Evolutionary conservation across 2,113 vertebrate species (phyloP), one percentile per base, ranked within the genome.

Genomic region (Malurus cyaneus): DNA sequence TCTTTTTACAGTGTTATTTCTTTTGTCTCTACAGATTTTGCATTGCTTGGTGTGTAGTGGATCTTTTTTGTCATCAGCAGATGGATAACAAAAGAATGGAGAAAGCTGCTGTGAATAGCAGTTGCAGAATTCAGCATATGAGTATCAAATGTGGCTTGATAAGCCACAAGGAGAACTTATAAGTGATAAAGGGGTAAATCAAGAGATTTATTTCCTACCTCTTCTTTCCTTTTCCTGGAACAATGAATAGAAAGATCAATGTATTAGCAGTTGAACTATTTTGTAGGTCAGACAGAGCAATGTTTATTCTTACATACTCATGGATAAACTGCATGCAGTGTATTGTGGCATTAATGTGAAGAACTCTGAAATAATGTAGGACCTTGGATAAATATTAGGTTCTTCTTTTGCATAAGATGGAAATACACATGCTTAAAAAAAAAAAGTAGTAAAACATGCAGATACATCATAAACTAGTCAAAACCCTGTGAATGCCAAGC

Each of bases 1-100:
- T 80, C n/a, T 54, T 49, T 67, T 70, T 80, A 86, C 34, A 80
- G 12, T 41, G 56, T 29, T 66, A 46, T 88, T 83, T 77, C 31
- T 93, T 95, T 90, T 59, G 32, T 88, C 32, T 56, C 50, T 83
- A 9, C 12, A 90, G 71, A 62, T 73, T 84, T 90, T 78, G 74
- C 82, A 62, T 90, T 88, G 23, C 16, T 79, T 78, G 29, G 9
- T 73, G 20, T n/a, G 8, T 42, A 82, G 20, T 62, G 47, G 47
- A 52, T 60, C 20, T 62, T 97, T 91, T 91, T 76, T 13, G 9
- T 42, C 34, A 49, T 16, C 64, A 83, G 53, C 64, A 83, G 32
- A 62, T 31, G 31, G 41, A 92, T 47, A 56, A 52, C 64, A 82
- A 88, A 83, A 0, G 0, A 69, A 19, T 26, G 12, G 39, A 80